Conservation (phyloP, 2,113 vertebrate genomes). For the Rhadina sibilatrix region DNA sequence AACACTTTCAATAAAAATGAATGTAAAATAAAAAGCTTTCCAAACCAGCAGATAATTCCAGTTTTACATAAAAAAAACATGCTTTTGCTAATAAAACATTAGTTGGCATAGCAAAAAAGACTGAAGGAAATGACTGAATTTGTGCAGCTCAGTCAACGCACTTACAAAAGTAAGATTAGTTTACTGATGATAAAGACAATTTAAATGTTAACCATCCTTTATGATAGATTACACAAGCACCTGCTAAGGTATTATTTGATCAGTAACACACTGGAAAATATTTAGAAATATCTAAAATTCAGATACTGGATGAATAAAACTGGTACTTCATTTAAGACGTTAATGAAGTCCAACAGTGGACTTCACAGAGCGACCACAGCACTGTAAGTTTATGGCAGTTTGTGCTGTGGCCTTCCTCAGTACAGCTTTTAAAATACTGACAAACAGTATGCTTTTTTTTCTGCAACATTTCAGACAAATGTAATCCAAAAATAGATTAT, state of each 20-base stretch:
- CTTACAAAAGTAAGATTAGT: background rate
- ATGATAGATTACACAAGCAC: background rate
- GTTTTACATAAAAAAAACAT: background rate
- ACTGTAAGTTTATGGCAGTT: background rate
- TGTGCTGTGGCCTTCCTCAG: background rate
- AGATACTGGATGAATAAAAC: background rate
- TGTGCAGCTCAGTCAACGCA: background rate
- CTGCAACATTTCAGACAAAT: background rate
- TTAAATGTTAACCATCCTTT: background rate
- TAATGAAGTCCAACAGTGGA: background rate
- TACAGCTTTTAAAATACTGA: background rate
- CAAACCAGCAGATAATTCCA: background rate
- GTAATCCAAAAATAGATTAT: background rate
- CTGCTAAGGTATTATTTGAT: background rate
- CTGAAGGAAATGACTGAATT: background rate
- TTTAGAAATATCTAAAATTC: background rate
- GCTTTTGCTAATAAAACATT: background rate
- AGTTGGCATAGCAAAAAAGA: background rate
- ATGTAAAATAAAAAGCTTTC: background rate
- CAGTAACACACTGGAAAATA: background rate
- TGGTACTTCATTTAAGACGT: background rate
- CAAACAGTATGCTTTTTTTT: background rate
- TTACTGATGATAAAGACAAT: background rate
- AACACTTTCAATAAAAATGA: background rate
- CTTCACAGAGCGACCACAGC: background rate